phyloP scores from a whole-genome alignment of 2,888 invertebrate genomes.

The Luperina testacea region DNA sequence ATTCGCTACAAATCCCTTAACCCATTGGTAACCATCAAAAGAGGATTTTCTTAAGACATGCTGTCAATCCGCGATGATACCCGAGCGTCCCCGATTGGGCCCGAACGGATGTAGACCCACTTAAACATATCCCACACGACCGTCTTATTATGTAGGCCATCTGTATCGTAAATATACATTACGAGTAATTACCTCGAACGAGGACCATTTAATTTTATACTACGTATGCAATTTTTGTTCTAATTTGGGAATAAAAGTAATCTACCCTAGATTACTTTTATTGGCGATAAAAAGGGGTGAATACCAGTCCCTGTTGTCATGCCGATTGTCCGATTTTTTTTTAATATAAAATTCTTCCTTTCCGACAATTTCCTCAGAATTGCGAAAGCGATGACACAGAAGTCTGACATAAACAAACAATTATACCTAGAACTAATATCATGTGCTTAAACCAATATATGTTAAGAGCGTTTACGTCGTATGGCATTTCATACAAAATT shows the following conservation, averaged over 20 bases:
- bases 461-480: no score
- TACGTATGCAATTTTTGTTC: conserved; percentile 23
- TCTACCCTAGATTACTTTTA: conserved; percentile 15
- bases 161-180: conserved; percentile 65
- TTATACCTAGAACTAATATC: background rate
- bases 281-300: background rate
- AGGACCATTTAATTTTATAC: conserved; percentile 40
- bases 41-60: conserved; percentile 31
- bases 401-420: background rate
- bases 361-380: background rate
- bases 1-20: conserved; percentile 28
- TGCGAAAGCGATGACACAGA: background rate
- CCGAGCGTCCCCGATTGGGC: conserved; percentile 34
- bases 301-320: background rate
- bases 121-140: conserved; percentile 39
- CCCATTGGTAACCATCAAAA: conserved; percentile 30
- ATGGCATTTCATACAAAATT: no score
- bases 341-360: no score
- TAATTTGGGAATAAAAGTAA: conserved; percentile 23
- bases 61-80: conserved; percentile 38
- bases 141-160: conserved; percentile 27
- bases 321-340: background rate
- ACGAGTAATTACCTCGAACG: conserved; percentile 56
- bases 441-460: background rate
- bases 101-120: conserved; percentile 46